Base-by-base conservation (phyloP, 2,888 invertebrate genomes). In the Sinodicranocentrus sp. region DNA sequence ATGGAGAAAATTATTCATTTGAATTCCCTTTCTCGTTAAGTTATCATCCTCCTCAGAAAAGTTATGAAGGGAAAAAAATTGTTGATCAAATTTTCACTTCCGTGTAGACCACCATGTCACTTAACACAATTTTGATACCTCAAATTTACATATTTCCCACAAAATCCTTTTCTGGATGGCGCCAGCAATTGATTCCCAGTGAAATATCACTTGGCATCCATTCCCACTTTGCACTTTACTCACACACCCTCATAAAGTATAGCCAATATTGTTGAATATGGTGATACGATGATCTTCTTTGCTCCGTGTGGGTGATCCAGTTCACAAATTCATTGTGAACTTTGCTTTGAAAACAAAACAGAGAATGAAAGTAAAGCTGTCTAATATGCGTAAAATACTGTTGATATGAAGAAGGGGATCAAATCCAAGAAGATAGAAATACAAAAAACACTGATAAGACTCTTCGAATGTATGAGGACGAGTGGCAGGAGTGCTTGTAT, bases 221-320 rank as follows among this genome's bases (percentile, higher is more conserved):
- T n/a, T 1, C 48, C 25, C 57, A 23, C 17, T 57, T 57, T 57
- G 57, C 21, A 26, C 17, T 39, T 5, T 67, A 17, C 21, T 17
- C 1, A 68, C 6, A 21, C 21, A 57, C 25, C 13, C 25, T 25
- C 23, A 6, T 23, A 21, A 57, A 33, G 10, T 10, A 33, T 10
- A 33, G n/a, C n/a, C 33, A 33, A 33, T 33, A 33, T 33, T 33
- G 5, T 6, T 10, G 5, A 33, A 10, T 33, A 33, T 3, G 33
- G 33, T 33, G 33, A 33, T 6, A 33, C 33, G 10, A 33, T 33
- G 5, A 33, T 3, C 3, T 33, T 33, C 33, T 33, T 33, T 8
- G 5, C 57, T 25, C 25, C 78, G 70, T 78, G 70, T 78, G 78
- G 70, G 78, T 61, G 78, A 78, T 78, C 78, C 70, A 78, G 78